Conservation (phyloP, 2,888 invertebrate species). For the Electrophaes corylata region DNA sequence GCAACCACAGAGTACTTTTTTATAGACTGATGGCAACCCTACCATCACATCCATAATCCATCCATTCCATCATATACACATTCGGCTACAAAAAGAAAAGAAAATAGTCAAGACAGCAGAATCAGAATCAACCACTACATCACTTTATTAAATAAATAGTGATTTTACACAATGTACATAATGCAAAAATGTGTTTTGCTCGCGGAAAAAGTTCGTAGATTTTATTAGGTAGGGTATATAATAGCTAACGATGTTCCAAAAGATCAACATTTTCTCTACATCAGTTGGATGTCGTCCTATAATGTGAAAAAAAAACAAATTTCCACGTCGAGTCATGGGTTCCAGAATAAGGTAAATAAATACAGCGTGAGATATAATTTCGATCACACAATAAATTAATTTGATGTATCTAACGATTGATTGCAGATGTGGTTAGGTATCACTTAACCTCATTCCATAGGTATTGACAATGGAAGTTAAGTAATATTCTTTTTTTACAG, state of each 20-base stretch:
- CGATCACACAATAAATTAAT: background rate
- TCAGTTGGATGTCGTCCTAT: conserved; percentile 51
- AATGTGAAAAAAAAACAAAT: conserved; percentile 63
- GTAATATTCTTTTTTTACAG: conserved; percentile 72
- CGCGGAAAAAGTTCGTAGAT: conserved; percentile 19
- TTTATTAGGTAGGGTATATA: conserved; percentile 60
- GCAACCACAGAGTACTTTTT: no score
- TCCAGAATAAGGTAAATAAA: conserved; percentile 73
- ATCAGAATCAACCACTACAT: background rate
- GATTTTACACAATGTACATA: conserved; percentile 31
- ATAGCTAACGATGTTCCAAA: conserved; percentile 71
- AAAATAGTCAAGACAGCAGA: background rate
- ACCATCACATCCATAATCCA: no score
- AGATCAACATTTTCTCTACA: conserved; percentile 38
- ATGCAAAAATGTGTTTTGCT: conserved; percentile 52
- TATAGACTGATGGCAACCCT: no score
- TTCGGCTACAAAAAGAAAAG: no score
- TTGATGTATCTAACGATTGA: background rate
- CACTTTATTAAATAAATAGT: no score
- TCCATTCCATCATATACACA: no score
- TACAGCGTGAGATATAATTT: background rate
- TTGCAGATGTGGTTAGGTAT: background rate
- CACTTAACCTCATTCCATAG: conserved; percentile 6
- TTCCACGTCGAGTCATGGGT: conserved; percentile 79
- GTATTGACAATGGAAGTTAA: background rate